Evolutionary conservation across 2,113 vertebrate genomes (phyloP), one percentile per base, ranked within the genome.

Genomic region (Lepisosteus oculatus): DNA sequence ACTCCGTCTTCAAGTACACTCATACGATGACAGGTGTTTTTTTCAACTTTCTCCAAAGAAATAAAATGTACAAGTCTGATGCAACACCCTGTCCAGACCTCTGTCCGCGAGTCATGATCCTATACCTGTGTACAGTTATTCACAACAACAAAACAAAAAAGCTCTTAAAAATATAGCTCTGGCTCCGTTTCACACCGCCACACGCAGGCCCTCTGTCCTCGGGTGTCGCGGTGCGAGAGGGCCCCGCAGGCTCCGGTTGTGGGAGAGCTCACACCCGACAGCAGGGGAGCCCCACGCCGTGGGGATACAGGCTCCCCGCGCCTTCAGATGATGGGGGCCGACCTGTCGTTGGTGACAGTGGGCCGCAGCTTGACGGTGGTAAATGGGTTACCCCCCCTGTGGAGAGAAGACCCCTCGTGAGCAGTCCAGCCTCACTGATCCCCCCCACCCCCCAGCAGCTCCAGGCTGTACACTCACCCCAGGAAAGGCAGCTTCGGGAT

Each of bases 341-440:
- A 99, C 82, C 97, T 92, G 78, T 99, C 97, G 17, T 99, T 97
- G 0, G 97, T 99, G 55, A 98, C 88, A 0, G 97, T 99, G 0
- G 96, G 96, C 69, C 94, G 93, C 75, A 99, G 95, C 67, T 94
- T 96, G 77, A 99, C 93, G 0, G 94, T 96, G 8, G 93, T 92
- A 74, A 99, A 99, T 8, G 97, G 97, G 79, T 99, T 99, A 84
- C 95, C 96, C 78, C 94, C 96, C 55, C 97, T 99, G 89, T 0
- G 77, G 73, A 74, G 43, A 78, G 43, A 76, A 71, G n/a, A 79
- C 2, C 11, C 13, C 59, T 61, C 7, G 17, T 15, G 3, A 61
- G 6, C 13, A 61, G 6, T 61, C 17, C 14, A 61, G 13, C 14
- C 17, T 11, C 59, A 61, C 7, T 61, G 13, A 29, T 29, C 2